Base-by-base conservation (phyloP, 2,797 vertebrate species). In the Oreochromis grahami region DNA sequence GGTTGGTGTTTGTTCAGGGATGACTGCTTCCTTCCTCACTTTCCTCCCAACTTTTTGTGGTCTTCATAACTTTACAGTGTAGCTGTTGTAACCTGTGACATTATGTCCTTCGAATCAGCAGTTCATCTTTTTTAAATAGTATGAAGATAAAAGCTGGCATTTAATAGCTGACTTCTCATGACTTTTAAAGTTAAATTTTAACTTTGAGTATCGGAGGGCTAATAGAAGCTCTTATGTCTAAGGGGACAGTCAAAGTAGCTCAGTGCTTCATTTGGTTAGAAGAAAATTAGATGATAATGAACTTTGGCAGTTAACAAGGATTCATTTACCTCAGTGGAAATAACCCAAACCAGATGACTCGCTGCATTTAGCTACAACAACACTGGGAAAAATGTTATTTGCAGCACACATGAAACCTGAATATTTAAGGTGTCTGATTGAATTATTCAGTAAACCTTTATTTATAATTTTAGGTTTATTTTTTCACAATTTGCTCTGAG, bases 1-100 rank as follows among this genome's bases (percentile, higher is more conserved):
- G 96, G 95, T 96, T 52, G 36, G 95, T 52, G 45, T 86, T 76
- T 78, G 12, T 34, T 60, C 58, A 34, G 68, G 7, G n/a, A 7
- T 14, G 10, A 6, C 36, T 2, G 12, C 2, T 4, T 79, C 43
- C 63, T 53, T 78, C 19, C 12, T 80, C 26, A 32, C 43, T 26
- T 24, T 56, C 3, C 19, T 72, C 12, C 6, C 5, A 3, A 45
- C 5, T 12, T 72, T 48, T 26, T 48, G 41, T 17, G 41, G 14
- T 45, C 21, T 70, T 7, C 14, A 11, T 45, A 72, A 72, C 43
- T 72, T 72, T 48, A 48, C 68, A 19, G 43, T 72, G 24, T 48
- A 72, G 10, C 6, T 72, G 41, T 48, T 72, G 9, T 50, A 32
- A 50, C 48, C 6, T 72, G 43, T 72, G 43, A 48, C 13, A 19